Percentiles rank a stretch among this genome's conserved stretches.
phyloP scores from a whole-genome alignment of 2,888 invertebrate species.

The Congeria kusceri region DNA sequence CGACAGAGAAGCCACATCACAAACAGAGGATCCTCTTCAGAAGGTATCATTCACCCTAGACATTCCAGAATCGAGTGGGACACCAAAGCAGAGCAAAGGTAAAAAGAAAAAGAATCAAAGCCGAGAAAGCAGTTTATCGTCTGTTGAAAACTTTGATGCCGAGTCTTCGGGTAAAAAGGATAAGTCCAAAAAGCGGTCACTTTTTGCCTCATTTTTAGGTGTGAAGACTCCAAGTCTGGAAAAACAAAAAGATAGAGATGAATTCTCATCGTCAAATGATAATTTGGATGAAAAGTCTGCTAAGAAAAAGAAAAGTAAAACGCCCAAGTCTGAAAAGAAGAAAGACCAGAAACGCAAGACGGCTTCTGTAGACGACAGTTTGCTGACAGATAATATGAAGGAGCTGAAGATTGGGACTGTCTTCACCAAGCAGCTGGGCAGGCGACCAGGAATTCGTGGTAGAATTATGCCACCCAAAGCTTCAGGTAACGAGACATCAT shows the following conservation, averaged over 20 bases:
- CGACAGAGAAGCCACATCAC: slow-evolving; percentile 60
- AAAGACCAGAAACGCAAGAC: slow-evolving; percentile 64
- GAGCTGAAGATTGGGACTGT: slow-evolving; percentile 76
- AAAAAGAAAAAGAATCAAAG: slow-evolving; percentile 66
- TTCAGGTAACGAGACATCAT: slow-evolving; percentile 72
- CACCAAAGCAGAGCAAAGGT: slow-evolving; percentile 50
- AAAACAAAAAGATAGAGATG: slow-evolving; percentile 71
- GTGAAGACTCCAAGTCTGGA: slow-evolving; percentile 75
- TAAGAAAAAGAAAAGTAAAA: slow-evolving; percentile 78
- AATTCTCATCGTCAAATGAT: slow-evolving; percentile 74
- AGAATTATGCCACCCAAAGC: slow-evolving; percentile 78
- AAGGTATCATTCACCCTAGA: slow-evolving; percentile 60
- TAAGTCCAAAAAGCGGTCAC: slow-evolving; percentile 78
- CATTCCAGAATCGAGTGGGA: slow-evolving; percentile 55
- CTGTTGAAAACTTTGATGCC: slow-evolving; percentile 42
- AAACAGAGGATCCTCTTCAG: slow-evolving; percentile 69
- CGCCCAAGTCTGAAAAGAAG: slow-evolving; percentile 75
- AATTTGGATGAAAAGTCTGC: slow-evolving; percentile 71
- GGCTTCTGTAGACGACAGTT: slow-evolving; percentile 56
- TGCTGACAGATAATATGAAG: slow-evolving; percentile 68
- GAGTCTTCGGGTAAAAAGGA: slow-evolving; percentile 42
- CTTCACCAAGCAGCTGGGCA: slow-evolving; percentile 59
- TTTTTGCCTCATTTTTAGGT: slow-evolving; percentile 65
- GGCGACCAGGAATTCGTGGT: slow-evolving; percentile 40
- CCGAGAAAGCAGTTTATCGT: slow-evolving; percentile 52